These are phyloP conservation scores for Cybosia mesomella DNA, from an alignment of 2,888 invertebrate genomes.

Conservation along the genomic window DNA sequence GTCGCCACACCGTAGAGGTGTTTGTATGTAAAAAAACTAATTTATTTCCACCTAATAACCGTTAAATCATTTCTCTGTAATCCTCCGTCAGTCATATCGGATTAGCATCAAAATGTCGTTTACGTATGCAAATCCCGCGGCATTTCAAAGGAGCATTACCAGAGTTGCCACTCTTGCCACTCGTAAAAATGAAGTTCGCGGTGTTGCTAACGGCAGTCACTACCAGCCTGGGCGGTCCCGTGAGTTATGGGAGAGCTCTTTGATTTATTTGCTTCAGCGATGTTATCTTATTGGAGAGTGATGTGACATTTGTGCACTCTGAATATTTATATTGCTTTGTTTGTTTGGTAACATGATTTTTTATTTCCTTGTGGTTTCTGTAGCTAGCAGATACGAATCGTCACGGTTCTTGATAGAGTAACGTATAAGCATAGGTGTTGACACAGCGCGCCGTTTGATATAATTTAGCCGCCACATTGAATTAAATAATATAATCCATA, in stretches of 20 bases:
- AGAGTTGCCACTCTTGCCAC: conserved; percentile 49
- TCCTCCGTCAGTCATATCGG: conserved; percentile 22
- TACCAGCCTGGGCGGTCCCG: conserved; percentile 51
- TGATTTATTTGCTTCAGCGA: conserved; percentile 44
- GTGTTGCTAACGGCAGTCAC: conserved; percentile 49
- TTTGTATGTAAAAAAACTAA: background rate
- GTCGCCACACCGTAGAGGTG: too few species aligned
- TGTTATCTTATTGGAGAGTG: conserved; percentile 42
- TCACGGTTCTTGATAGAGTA: too few species aligned
- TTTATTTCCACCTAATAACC: conserved; percentile 14
- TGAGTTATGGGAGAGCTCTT: conserved; percentile 52
- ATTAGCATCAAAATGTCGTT: conserved; percentile 38
- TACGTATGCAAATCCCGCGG: conserved; percentile 45
- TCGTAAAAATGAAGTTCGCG: conserved; percentile 52
- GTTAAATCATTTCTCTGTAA: conserved; percentile 23
- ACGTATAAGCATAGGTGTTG: too few species aligned
- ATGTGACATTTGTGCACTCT: conserved; percentile 39
- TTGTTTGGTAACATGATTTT: background rate
- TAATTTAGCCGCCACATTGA: too few species aligned
- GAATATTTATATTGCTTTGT: conserved; percentile 30
- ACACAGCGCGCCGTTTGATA: too few species aligned
- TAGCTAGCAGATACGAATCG: too few species aligned
- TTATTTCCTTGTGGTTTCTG: background rate
- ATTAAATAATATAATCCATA: too few species aligned
- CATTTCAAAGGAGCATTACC: conserved; percentile 48